Base-by-base conservation (phyloP, 2,113 vertebrate species). In the Alaudala cheleensis region DNA sequence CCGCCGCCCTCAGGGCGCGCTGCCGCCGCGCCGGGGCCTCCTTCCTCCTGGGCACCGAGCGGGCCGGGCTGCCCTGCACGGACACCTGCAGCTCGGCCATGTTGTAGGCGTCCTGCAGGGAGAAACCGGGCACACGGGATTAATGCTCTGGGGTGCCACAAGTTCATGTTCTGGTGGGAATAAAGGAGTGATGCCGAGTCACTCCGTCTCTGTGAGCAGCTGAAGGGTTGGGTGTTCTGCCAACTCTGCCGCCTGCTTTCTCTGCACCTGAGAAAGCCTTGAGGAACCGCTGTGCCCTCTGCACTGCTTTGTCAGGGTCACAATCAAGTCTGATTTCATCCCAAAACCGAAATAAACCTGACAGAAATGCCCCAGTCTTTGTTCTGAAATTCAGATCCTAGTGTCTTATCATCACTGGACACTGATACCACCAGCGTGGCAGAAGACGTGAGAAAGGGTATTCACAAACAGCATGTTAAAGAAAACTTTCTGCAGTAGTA, bases 61-160 rank as follows among this genome's bases (percentile, higher is more conserved):
- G 98, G 45, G 97, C 98, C 5, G 98, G 98, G 95, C 98, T 99
- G 31, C 96, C 97, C 86, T 98, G 98, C 40, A 98, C 93, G 7
- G 98, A 98, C 96, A 98, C 98, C 97, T 99, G 98, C 73, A 99
- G 98, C 85, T 99, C 99, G 1, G 98, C 98, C 98, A 99, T 98
- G 95, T 98, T 97, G 60, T 99, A 99, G 0, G 98, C 98, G 49
- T 99, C 98, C 98, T 99, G 96, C 45, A 69, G 50, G 22, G 72
- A 96, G 85, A 93, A 60, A 95, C 11, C 13, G 2, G 51, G 47
- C 60, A 34, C 2, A 0, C 21, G 84, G 80, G 10, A 10, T 92
- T 84, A 51, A 10, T 15, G 6, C 23, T 39, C 70, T 23, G 1
- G 22, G 39, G 25, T 42, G 34, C 12, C 79, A 8, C 67, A 29